Evolutionary conservation across 2,888 invertebrate species (phyloP), one percentile per base, ranked within the genome.

Genomic region (Operophtera brumata): DNA sequence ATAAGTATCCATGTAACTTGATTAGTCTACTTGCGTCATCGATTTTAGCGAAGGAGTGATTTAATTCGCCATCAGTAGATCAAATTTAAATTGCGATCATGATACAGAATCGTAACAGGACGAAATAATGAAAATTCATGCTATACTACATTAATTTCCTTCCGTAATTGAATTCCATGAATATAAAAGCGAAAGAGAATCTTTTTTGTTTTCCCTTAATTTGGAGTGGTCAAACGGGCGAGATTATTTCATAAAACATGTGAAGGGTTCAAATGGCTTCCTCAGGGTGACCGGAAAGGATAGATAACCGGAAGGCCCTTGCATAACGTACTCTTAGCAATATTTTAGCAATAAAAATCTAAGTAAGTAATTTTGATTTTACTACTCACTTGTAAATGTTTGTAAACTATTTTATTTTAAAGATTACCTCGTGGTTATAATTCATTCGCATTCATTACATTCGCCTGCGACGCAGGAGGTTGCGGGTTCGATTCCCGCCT

Each of bases 171-270:
- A 35, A 47, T 35, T 44, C 39, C 11, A 28, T 28, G 42, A 25
- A 37, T 43, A 50, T 50, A 47, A 47, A 50, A 46, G 26, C 6
- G 28, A 34, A 50, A 26, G n/a, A 13, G 14, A 20, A 36, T 34
- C 35, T 45, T 43, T 51, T 56, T 51, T 51, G 37, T 47, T 34
- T 43, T 26, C 32, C 9, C 40, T 58, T 50, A 53, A 59, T 58
- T 56, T 54, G 48, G 56, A 43, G 46, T 53, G 36, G 50, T 47
- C 59, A 44, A 54, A 61, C 57, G 63, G 59, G 62, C 58, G 40
- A 56, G 54, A 67, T 62, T 66, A 67, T 65, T 69, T 69, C 62
- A 67, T 65, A 66, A 66, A 69, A 67, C 61, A 70, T 66, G 57
- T 62, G 66, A 65, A 58, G 45, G 54, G 63, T 54, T 66, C 34